Evolutionary conservation across 2,113 vertebrate species (phyloP), one percentile per base, ranked within the genome.

Genomic region (Morone saxatilis): DNA sequence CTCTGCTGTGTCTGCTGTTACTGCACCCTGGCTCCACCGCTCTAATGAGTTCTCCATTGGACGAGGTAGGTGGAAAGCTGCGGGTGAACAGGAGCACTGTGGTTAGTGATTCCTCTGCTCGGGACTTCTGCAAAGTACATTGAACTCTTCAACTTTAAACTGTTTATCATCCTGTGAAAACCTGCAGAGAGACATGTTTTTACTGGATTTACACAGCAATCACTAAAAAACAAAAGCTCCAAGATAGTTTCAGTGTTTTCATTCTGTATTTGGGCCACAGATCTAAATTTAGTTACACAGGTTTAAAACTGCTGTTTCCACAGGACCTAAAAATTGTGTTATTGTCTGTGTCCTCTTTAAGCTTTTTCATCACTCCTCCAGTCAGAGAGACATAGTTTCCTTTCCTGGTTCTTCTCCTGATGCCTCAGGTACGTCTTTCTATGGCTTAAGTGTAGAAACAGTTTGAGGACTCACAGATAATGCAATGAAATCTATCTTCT

Each of bases 131-230:
- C 81, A 88, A 93, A 93, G 90, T 93, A 90, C 93, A 93, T 92
- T 94, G 91, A 94, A 93, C 92, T 93, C 83, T 89, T 90, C 86
- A 89, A 85, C 88, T 91, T 91, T 75, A 86, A 85, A 88, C 88
- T 86, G 87, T 91, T 89, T 91, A 84, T 90, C 81, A 67, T 87
- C 76, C 84, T 76, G 76, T 40, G 12, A 77, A 78, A 87, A 74
- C 54, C 56, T 70, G 60, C 43, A 57, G 59, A 76, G 36, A 83
- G 73, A 5, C 61, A 20, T 1, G 57, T 47, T 81, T 54, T 71
- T 41, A 22, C 62, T 81, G 57, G 54, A 81, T 57, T 75, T 77
- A 84, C 78, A 61, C 36, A 43, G 2, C 19, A 14, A 10, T 25
- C 22, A 51, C n/a, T 60, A 45, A 22, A 54, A 74, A 41, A 61